Evolutionary conservation across 2,797 vertebrate species (phyloP), one percentile per base, ranked within the genome.

Genomic region (Nannoperca australis): DNA sequence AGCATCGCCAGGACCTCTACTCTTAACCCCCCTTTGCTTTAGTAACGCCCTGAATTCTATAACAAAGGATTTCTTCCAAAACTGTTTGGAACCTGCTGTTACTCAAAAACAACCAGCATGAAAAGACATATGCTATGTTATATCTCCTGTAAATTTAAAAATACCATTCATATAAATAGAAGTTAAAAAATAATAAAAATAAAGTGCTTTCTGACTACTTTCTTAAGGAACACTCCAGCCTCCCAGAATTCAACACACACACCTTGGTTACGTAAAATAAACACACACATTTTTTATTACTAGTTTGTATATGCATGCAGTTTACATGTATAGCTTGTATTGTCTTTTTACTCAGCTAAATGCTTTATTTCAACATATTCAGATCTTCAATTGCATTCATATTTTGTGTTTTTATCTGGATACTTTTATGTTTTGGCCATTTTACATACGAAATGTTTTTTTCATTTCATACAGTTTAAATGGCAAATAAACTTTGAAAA

Each of bases 1-100:
- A 93, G 90, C 81, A 71, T 82, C 50, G 73, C 75, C 81, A 58
- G 82, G 90, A 87, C 83, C 90, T 91, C 79, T 77, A 50, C 82
- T 88, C 81, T 82, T 76, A 79, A 70, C 69, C 85, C 89, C 87
- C 92, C 82, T 81, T 72, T 3, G 24, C 81, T 86, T 81, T 27
- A 84, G 88, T 44, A 83, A 88, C 63, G 82, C 70, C 78, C 82
- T 20, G 7, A 86, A 51, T 27, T 27, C 24, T 44, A 90, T 91
- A 93, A 96, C 92, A 95, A 95, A 95, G 78, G 93, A 87, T 82
- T 91, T 89, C 82, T 88, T 81, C 82, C 80, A 85, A 90, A 92
- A 90, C 91, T 88, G 89, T 92, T 93, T 86, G 85, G 84, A 85
- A 93, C 87, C 87, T 89, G 91, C 88, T 93, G 91, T 86, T 92